These are phyloP conservation scores for Acrossocheilus fasciatus DNA, from an alignment of 2,797 vertebrate species.

Conservation along the genomic window DNA sequence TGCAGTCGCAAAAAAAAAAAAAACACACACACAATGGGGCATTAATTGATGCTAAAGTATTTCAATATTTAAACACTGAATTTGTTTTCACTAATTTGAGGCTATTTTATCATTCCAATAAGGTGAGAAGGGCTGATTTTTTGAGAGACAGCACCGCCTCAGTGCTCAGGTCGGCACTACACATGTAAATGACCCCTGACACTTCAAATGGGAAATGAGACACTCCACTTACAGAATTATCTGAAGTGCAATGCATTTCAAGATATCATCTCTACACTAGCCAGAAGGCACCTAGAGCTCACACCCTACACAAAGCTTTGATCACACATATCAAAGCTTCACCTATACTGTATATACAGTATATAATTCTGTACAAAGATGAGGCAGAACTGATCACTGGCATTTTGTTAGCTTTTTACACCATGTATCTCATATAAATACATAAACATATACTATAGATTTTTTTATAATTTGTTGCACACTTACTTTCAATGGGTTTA, in stretches of 20 bases:
- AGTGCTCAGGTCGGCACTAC: constrained; percentile 71
- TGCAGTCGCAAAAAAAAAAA: no score
- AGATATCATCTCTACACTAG: constrained; percentile 74
- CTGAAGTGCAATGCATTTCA: constrained; percentile 75
- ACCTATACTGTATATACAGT: neutral
- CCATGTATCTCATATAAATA: neutral
- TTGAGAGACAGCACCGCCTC: constrained; percentile 59
- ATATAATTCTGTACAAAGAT: neutral
- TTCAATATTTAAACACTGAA: neutral
- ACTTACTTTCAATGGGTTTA: constrained; percentile 53
- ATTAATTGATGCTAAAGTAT: neutral
- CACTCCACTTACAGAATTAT: constrained; percentile 78
- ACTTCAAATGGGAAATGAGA: constrained; percentile 80
- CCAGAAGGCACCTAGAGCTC: constrained; percentile 72
- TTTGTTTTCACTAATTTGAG: neutral
- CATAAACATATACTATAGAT: neutral
- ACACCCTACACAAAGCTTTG: constrained; percentile 69
- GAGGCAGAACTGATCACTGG: constrained; percentile 4
- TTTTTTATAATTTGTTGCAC: constrained; percentile 37
- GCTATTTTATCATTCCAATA: neutral
- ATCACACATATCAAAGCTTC: constrained; percentile 36
- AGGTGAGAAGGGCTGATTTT: constrained; percentile 41
- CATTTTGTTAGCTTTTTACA: neutral
- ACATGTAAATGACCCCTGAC: constrained; percentile 77
- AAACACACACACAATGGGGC: neutral